Evolutionary conservation across 2,888 invertebrate genomes (phyloP).

Genomic region (Caenorhabditis macrosperma): DNA sequence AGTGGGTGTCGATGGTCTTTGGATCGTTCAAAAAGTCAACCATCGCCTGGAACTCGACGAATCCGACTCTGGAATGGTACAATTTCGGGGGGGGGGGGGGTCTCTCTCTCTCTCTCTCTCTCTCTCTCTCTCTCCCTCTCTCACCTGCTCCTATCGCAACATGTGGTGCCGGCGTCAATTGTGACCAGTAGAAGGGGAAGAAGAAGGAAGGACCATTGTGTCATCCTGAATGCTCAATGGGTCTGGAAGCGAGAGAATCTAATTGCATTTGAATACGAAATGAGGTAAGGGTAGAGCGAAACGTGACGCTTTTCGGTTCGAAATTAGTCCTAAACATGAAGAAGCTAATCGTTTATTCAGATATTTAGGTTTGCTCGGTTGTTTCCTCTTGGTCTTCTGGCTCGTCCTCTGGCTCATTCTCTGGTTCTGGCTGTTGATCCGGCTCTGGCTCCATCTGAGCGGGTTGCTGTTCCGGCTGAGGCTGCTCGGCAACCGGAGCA

Average conservation of each 20-base stretch:
- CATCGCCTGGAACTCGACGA: slow-evolving; percentile 1
- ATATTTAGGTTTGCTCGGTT: too few species aligned
- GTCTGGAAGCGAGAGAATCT: too few species aligned
- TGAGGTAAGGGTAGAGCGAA: neutral
- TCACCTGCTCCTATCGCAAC: slow-evolving; percentile 10
- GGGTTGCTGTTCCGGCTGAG: neutral
- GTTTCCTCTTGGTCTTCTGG: too few species aligned
- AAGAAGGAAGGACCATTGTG: neutral
- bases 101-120: neutral
- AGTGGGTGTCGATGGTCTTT: neutral
- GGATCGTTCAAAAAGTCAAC: slow-evolving; percentile 1
- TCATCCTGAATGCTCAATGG: neutral
- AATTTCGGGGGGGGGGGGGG: too few species aligned
- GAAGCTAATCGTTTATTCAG: neutral
- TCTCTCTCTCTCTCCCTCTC: neutral
- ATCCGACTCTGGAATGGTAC: slow-evolving; percentile 24
- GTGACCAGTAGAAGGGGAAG: neutral
- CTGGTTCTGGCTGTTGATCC: too few species aligned
- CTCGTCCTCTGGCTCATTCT: too few species aligned
- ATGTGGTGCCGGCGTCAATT: neutral
- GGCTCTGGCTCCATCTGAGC: too few species aligned
- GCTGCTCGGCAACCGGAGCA: neutral
- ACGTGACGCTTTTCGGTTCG: neutral
- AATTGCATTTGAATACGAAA: neutral
- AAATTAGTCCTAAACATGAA: neutral